Evolutionary conservation across 1,140 invertebrate species (phyloP), one percentile per base, ranked within the genome.

Genomic region (Solen grandis): DNA sequence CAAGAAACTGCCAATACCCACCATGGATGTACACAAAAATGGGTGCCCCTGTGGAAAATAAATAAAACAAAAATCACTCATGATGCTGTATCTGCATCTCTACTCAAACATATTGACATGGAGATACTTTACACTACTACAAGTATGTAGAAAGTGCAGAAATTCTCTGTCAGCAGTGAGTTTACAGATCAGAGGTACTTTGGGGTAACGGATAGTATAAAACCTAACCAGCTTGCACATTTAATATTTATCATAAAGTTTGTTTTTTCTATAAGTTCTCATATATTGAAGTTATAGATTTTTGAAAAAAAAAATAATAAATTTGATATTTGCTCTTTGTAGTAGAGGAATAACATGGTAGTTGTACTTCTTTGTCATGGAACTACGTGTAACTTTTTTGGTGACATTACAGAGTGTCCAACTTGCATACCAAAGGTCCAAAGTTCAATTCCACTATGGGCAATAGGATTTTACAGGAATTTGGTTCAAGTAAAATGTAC

Each of bases 11-110:
- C 96, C 96, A 97, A 85, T 95, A 97, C 25, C 96, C 96, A 3
- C 96, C 96, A 89, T 97, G 96, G 25, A 97, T 93, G 86, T 94
- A 97, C 2, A 96, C 93, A 60, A 96, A 94, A 55, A 97, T 94
- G 0, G 96, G 95, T 14, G 95, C 93, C 88, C 95, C 95, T 96
- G 86, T 14, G 90, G 92, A 93, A 52, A 75, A 76, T 25, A 54
- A 66, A 81, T 50, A 29, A 55, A 0, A 57, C n/a, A 38, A 35
- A 36, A 14, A 66, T 38, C n/a, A 8, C 29, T 4, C 33, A n/a
- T 66, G n/a, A 35, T 33, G 1, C 31, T 19, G 38, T 27, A n/a
- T 38, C n/a, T n/a, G 2, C n/a, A 35, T 5, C 33, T 66, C n/a
- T n/a, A 35, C n/a, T 5, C 38, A 19, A 35, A 27, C 16, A 36